phyloP scores from a whole-genome alignment of 2,113 vertebrate genomes.

The Manacus vitellinus region DNA sequence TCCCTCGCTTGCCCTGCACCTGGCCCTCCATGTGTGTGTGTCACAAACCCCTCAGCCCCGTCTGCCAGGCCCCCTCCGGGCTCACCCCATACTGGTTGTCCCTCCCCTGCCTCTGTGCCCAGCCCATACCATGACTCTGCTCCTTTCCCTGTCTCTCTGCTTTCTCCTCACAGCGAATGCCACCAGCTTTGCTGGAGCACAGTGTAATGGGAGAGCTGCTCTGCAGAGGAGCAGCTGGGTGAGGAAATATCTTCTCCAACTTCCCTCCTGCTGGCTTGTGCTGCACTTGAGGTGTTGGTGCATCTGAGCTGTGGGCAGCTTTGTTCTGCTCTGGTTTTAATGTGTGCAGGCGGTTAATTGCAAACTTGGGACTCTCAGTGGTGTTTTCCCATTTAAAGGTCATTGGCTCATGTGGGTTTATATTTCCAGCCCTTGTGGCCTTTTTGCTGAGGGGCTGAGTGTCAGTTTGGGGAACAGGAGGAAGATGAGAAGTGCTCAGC shows the following conservation, averaged over 20 bases:
- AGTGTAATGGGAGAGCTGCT: background rate
- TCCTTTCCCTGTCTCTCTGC: background rate
- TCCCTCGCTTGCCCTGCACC: background rate
- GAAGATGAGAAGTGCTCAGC: background rate
- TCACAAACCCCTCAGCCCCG: background rate
- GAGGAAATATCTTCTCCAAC: background rate
- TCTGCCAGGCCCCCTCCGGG: background rate
- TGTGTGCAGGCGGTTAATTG: background rate
- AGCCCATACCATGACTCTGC: background rate
- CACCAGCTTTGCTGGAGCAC: background rate
- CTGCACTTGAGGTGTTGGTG: background rate
- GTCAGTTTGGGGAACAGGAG: background rate
- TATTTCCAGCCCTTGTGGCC: background rate
- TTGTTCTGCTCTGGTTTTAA: background rate
- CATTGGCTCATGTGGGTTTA: background rate
- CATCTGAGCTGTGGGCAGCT: background rate
- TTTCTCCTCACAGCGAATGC: background rate
- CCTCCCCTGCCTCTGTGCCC: background rate
- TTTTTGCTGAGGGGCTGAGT: background rate
- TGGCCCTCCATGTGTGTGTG: background rate
- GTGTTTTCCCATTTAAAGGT: background rate
- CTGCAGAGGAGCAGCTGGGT: background rate
- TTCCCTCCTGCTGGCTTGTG: background rate
- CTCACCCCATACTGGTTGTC: background rate
- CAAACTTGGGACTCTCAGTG: accelerated